A percentile compares a stretch with the other conserved stretches of the same genome.
Evolutionary conservation across 2,113 vertebrate genomes (phyloP).

Genomic region (Pagrus major): DNA sequence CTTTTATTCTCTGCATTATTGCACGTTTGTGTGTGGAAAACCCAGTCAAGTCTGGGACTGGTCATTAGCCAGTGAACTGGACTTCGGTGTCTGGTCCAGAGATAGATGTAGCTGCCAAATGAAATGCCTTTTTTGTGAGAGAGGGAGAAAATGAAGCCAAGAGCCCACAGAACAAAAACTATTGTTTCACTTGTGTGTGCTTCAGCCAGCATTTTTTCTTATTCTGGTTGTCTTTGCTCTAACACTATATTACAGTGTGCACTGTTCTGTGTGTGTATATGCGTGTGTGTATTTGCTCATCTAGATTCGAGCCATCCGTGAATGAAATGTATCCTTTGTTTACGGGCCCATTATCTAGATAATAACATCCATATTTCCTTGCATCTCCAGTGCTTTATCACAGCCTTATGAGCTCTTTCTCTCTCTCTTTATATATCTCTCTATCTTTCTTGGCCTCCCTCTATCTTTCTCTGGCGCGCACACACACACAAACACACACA

Average conservation of each 20-base stretch:
- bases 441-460: constrained; percentile 9
- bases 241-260: constrained; percentile 4
- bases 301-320: constrained; percentile 55
- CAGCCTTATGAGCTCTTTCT: constrained; percentile 62
- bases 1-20: constrained; percentile 25
- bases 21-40: constrained; percentile 14
- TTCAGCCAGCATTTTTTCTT: constrained; percentile 40
- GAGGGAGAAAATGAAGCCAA: constrained; percentile 2
- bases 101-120: constrained; percentile 42
- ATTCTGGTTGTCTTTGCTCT: constrained; percentile 31
- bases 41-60: constrained; percentile 32
- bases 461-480: background rate
- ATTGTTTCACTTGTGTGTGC: constrained; percentile 33
- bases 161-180: constrained; percentile 47
- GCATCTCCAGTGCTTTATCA: constrained; percentile 74
- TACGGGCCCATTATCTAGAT: constrained; percentile 76
- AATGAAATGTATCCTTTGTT: constrained; percentile 79
- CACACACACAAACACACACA: constrained; percentile 24
- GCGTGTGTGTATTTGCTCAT: background rate
- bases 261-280: background rate
- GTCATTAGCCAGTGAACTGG: constrained; percentile 59
- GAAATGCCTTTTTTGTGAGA: constrained; percentile 11
- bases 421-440: constrained; percentile 20
- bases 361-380: constrained; percentile 79
- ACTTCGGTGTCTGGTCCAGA: constrained; percentile 28